A percentile compares a stretch with the other conserved stretches of the same genome.
Conservation (phyloP, 2,113 vertebrate species). For the Bolborhynchus lineola region DNA sequence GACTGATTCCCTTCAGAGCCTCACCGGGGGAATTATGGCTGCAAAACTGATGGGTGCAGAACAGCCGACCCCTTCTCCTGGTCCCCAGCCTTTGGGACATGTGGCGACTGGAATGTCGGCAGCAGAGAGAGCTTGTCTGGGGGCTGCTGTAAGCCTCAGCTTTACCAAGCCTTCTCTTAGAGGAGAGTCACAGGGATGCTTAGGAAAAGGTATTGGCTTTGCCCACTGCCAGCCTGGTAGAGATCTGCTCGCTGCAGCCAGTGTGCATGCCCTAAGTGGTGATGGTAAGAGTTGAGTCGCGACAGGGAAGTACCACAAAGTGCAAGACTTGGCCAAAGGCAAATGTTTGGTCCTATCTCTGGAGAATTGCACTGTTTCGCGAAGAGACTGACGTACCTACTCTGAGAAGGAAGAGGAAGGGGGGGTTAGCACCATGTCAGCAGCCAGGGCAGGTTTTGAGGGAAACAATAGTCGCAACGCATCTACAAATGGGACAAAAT, state of each 20-base stretch:
- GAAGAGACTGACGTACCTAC: background rate
- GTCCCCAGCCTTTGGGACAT: rapidly evolving
- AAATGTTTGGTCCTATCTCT: background rate
- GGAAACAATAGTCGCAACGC: background rate
- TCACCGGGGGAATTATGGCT: background rate
- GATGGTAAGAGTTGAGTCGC: background rate
- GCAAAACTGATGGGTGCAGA: background rate
- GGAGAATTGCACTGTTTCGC: background rate
- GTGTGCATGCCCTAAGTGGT: background rate
- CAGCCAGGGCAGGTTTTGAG: background rate
- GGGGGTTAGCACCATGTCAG: background rate
- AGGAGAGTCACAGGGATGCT: background rate
- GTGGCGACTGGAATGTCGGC: background rate
- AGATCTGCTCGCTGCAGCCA: background rate
- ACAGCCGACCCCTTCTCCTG: background rate
- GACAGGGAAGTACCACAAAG: background rate
- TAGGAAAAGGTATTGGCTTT: background rate
- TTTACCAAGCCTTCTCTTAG: background rate
- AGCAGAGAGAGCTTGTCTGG: background rate
- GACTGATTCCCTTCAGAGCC: background rate
- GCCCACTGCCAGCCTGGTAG: background rate
- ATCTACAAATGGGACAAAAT: background rate
- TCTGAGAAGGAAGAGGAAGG: background rate
- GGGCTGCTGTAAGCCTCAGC: background rate
- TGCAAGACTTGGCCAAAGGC: background rate